Conservation (phyloP, 2,888 invertebrate genomes). For the Scaptomyza tumidula region DNA sequence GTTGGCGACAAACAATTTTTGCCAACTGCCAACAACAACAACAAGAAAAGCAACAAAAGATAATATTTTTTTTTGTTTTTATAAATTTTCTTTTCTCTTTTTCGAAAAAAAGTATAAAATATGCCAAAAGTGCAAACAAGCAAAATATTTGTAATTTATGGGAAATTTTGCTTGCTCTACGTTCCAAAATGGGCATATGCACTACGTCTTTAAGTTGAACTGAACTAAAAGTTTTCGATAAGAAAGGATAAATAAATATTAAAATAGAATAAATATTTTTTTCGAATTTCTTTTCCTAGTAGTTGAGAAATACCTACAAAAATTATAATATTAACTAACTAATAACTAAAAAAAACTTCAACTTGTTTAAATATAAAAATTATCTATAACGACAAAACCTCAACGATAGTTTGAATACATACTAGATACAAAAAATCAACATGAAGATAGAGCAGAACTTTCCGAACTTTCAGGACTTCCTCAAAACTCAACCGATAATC, state of each 20-base stretch:
- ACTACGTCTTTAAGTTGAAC: background rate
- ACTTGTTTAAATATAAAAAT: too few relatives aligned
- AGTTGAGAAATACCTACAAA: too few relatives aligned
- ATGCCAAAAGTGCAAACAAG: conserved; percentile 73
- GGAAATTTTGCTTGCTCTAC: conserved; percentile 38
- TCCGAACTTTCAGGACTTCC: too few relatives aligned
- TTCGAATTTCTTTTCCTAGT: too few relatives aligned
- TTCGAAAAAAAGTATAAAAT: conserved; percentile 33
- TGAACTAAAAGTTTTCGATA: background rate
- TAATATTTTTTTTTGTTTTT: conserved; percentile 1
- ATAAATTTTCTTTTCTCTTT: conserved; percentile 1
- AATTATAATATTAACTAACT: too few relatives aligned
- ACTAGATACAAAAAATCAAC: too few relatives aligned
- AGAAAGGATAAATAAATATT: background rate
- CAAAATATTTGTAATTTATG: conserved; percentile 72
- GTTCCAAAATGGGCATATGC: conserved; percentile 24
- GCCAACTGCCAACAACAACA: conserved; percentile 35
- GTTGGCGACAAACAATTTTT: conserved; percentile 65
- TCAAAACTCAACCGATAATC: too few relatives aligned
- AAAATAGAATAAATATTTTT: background rate
- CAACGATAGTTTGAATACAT: too few relatives aligned
- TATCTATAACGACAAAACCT: too few relatives aligned
- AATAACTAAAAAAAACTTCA: too few relatives aligned
- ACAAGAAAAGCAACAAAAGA: conserved; percentile 24
- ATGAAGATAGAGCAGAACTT: too few relatives aligned